Percentiles rank a stretch among this genome's conserved stretches.
These are phyloP conservation scores for Hyles euphorbiae DNA, from an alignment of 1,140 invertebrate species.

Conservation along the genomic window DNA sequence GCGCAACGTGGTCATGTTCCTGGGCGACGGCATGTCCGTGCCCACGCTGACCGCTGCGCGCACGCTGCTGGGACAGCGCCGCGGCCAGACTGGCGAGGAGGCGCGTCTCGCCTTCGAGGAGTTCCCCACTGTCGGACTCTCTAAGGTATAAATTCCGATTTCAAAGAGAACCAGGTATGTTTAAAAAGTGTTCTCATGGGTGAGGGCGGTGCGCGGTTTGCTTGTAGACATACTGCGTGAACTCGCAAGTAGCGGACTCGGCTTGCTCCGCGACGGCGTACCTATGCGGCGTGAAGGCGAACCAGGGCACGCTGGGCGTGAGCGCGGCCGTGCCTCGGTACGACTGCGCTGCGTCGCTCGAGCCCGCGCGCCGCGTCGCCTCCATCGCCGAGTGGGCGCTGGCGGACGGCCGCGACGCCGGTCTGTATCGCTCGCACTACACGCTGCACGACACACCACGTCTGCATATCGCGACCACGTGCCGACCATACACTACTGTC, in stretches of 20 bases:
- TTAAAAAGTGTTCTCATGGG: not conserved
- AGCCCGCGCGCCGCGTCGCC: conserved; percentile 73
- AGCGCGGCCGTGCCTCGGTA: conserved; percentile 77
- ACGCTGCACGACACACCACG: no score
- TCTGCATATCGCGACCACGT: no score
- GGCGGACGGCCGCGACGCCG: conserved; percentile 76
- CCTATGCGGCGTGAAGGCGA: conserved; percentile 87
- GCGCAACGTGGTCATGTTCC: conserved; percentile 84
- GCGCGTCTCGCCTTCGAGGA: conserved; percentile 81
- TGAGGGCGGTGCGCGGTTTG: no score
- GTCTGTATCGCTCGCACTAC: conserved; percentile 22
- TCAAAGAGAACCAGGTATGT: no score
- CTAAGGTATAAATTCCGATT: conserved; percentile 76
- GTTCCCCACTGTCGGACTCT: conserved; percentile 82
- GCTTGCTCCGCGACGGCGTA: conserved; percentile 88
- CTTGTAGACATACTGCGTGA: conserved; percentile 85
- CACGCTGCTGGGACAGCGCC: conserved; percentile 79
- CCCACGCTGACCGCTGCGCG: conserved; percentile 82
- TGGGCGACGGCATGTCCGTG: conserved; percentile 87
- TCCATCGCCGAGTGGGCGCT: conserved; percentile 85
- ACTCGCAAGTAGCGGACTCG: conserved; percentile 86
- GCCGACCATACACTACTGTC: no score
- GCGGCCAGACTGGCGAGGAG: conserved; percentile 78
- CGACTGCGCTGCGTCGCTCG: conserved; percentile 76
- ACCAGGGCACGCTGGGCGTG: conserved; percentile 85